Base-by-base conservation (phyloP, 1,140 invertebrate species). In the Ditylenchus dipsaci region DNA sequence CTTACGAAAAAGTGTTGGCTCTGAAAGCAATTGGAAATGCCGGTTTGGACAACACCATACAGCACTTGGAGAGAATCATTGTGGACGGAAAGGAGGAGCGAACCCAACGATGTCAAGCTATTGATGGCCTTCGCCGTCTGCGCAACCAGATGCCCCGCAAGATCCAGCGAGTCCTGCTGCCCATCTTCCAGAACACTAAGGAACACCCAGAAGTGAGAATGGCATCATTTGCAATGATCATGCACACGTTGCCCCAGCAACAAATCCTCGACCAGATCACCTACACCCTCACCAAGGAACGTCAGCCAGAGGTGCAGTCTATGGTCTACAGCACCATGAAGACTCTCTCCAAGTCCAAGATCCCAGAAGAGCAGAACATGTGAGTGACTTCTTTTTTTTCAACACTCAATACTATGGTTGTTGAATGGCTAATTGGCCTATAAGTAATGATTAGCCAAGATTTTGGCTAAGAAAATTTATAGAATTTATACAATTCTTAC, bases 1-100 rank as follows among this genome's bases (percentile, higher is more conserved):
- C 49, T 19, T 76, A 76, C 74, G 76, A 76, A 30, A 78, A 79
- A 45, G 26, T 76, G 9, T 21, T 79, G 19, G 76, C 72, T 33
- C 45, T 76, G 15, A 69, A 71, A 27, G 60, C 76, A 29, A 26
- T 76, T 19, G 74, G 74, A 29, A 76, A 76, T 61, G 76, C 74
- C 27, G 74, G 65, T 33, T 15, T 79, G 26, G 72, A 76, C 47
- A 76, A n/a, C 74, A n/a, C 72, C 9, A 27, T 73, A n/a, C 27
- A 13, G 13, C 42, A 76, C 19, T 58, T 76, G n/a, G 61, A 76
- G 56, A 38, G 74, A 23, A 74, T 76, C 38, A 72, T 76, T 60
- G 69, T 43, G 27, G 26, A 77, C 43, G 23, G 38, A 27, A 19
- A 53, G 19, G 30, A 74, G 30, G 27, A 71, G 13, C 47, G 68